Evolutionary conservation across 2,113 vertebrate species (phyloP), one percentile per base, ranked within the genome.

Genomic region (Hassar affinis): DNA sequence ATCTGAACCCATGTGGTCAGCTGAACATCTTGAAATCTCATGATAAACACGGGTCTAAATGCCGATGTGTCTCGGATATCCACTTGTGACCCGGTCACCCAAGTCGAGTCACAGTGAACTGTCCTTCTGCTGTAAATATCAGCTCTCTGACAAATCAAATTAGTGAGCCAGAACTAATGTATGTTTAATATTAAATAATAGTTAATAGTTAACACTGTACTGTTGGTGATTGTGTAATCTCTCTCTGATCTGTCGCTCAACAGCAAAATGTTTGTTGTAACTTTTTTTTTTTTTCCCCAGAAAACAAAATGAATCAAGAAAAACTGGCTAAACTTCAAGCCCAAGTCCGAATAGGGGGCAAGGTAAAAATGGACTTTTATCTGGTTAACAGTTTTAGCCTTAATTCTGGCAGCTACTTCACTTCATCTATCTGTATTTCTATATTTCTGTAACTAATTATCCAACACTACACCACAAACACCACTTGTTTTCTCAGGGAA

Each of bases 301-400:
- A 86, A 89, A 57, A 86, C 88, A 96, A 81, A 84, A 99, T 99
- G 98, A 99, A 99, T 93, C 97, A 97, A 93, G 98, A 99, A 93
- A 99, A 99, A 85, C 94, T 99, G 78, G 97, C 97, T 89, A 99
- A 99, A 94, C 96, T 99, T 91, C 97, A 99, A 88, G 97, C 97
- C 1, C 96, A 99, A 91, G 98, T 99, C 93, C 98, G 98, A 94
- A 99, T 99, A 99, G 98, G 98, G 90, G 98, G 98, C 93, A 99
- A 99, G 97, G 98, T 99, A 79, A 85, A n/a, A 54, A 52, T 14
- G 8, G 20, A 57, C n/a, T 45, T 52, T n/a, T 75, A 10, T 20
- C 12, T 52, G 20, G 35, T 12, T 56, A 45, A 78, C 6, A 7
- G 2, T 54, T 9, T 35, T 35, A 51, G 4, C 18, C 25, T 47